phyloP scores from a whole-genome alignment of 2,113 vertebrate genomes.

The Sminthopsis crassicaudata region DNA sequence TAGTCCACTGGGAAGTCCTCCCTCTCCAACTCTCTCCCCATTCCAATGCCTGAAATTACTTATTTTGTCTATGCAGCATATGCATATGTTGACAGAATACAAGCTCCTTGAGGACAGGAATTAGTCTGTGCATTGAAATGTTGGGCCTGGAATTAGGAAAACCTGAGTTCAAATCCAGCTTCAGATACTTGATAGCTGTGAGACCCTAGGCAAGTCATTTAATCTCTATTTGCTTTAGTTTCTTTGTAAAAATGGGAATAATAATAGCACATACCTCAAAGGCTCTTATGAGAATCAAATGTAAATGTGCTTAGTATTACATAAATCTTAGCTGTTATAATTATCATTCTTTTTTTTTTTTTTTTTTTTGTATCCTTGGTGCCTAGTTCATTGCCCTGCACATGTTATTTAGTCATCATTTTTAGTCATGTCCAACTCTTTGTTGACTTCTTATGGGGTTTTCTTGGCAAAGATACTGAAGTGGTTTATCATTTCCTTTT shows the following conservation, averaged over 20 bases:
- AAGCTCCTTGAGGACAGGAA: background rate
- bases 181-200: background rate
- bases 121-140: background rate
- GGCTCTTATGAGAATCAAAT: background rate
- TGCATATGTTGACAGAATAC: background rate
- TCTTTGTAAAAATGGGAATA: background rate
- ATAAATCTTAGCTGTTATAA: background rate
- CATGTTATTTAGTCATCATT: background rate
- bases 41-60: background rate
- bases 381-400: background rate
- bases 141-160: background rate
- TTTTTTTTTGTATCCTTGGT: background rate
- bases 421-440: background rate
- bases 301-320: background rate
- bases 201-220: background rate
- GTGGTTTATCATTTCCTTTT: background rate
- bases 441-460: background rate
- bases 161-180: background rate
- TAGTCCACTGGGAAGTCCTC: background rate
- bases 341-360: background rate
- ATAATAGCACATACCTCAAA: background rate
- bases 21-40: background rate
- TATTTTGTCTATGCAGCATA: background rate
- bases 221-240: background rate
- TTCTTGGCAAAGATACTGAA: background rate